Conservation (phyloP, 2,888 invertebrate genomes). For the Meliscaeva auricollis region DNA sequence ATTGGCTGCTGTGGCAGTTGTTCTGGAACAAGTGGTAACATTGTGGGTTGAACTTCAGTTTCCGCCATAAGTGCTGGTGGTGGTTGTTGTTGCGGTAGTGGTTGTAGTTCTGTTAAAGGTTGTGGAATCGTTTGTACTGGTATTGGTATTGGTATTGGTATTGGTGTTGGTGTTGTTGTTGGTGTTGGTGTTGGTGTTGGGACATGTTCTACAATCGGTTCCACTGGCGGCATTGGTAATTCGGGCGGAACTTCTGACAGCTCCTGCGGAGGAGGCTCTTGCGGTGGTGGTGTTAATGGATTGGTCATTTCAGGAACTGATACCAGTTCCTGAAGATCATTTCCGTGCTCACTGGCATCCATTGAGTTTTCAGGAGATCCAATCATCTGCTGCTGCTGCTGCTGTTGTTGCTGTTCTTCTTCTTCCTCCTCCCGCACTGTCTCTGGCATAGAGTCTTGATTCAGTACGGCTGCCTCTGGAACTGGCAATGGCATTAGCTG, state of each 20-base stretch:
- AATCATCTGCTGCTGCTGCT: conserved; percentile 56
- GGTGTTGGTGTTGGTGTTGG: not conserved
- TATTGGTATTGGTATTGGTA: not conserved
- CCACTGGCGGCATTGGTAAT: conserved; percentile 39
- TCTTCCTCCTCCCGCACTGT: conserved; percentile 59
- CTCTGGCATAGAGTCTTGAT: conserved; percentile 70
- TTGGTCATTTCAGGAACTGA: conserved; percentile 43
- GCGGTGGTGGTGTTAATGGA: conserved; percentile 40
- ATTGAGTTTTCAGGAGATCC: conserved; percentile 67
- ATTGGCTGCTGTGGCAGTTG: conserved; percentile 14
- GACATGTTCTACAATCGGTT: conserved; percentile 44
- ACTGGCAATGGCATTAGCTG: conserved; percentile 38
- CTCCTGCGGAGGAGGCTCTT: not conserved
- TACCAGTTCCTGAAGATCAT: conserved; percentile 59
- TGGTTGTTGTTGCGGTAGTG: conserved; percentile 39
- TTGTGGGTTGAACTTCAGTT: conserved; percentile 64
- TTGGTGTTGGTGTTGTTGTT: not conserved
- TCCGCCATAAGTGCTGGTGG: conserved; percentile 11
- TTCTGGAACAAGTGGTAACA: conserved; percentile 69
- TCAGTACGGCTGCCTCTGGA: conserved; percentile 33
- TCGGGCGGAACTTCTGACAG: conserved; percentile 37
- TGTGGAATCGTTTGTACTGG: conserved; percentile 15
- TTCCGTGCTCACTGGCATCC: conserved; percentile 69
- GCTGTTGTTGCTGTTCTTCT: conserved; percentile 58
- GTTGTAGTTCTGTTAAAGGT: conserved; percentile 22